Percentiles rank a stretch among this genome's conserved stretches.
These are phyloP conservation scores for Phenganax stokvisi DNA, from an alignment of 92 coral and sea anemone species.

Conservation along the genomic window DNA sequence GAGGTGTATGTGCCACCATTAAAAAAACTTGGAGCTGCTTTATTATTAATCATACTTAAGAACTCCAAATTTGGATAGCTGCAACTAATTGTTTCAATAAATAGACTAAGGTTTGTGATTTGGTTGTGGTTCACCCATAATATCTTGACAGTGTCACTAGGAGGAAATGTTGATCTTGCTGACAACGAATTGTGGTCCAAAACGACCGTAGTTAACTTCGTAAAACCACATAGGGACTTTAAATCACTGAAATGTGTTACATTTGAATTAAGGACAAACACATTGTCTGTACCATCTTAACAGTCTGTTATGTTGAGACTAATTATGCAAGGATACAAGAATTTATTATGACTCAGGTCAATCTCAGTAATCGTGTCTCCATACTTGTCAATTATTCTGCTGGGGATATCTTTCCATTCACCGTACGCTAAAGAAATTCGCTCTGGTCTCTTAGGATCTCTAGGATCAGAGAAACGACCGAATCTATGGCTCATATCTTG, in stretches of 20 bases:
- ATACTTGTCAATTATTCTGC: slow-evolving; percentile 42
- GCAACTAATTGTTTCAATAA: slow-evolving; percentile 75
- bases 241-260: slow-evolving; percentile 50
- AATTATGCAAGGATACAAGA: slow-evolving; percentile 69
- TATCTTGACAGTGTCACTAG: slow-evolving; percentile 56
- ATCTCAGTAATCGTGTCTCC: slow-evolving; percentile 58
- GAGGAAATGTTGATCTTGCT: slow-evolving; percentile 71
- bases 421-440: slow-evolving; percentile 82
- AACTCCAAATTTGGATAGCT: slow-evolving; percentile 83
- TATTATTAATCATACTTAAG: slow-evolving; percentile 88
- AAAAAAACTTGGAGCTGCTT: slow-evolving; percentile 94
- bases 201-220: slow-evolving; percentile 63
- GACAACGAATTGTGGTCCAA: slow-evolving; percentile 72
- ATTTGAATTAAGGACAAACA: too few relatives aligned
- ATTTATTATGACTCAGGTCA: slow-evolving; percentile 81
- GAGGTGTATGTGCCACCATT: slow-evolving; percentile 86
- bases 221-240: slow-evolving; percentile 62
- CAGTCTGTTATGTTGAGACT: background rate
- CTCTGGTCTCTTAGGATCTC: slow-evolving; percentile 41
- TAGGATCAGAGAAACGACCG: slow-evolving; percentile 33
- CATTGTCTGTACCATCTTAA: background rate
- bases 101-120: slow-evolving; percentile 82
- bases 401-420: slow-evolving; percentile 60
- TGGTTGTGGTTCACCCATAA: slow-evolving; percentile 92
- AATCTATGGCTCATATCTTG: slow-evolving; percentile 29